phyloP scores from a whole-genome alignment of 2,113 vertebrate species.

The Regulus satrapa region DNA sequence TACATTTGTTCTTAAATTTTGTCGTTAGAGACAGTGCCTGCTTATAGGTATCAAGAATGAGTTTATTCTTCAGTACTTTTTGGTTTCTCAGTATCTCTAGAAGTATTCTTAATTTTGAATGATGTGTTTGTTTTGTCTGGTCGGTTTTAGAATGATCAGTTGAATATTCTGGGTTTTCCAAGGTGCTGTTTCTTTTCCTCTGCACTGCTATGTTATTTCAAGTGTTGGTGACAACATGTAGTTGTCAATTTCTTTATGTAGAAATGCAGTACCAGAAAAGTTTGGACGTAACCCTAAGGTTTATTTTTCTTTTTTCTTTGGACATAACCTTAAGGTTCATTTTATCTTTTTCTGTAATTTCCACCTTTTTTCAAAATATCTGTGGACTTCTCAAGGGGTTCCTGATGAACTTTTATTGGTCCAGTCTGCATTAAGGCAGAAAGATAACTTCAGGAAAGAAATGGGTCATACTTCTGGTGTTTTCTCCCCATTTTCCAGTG shows the following conservation, averaged over 20 bases:
- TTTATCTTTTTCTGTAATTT: not conserved
- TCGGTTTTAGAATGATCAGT: not conserved
- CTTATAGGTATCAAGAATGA: not conserved
- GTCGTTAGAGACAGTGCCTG: not conserved
- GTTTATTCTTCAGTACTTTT: not conserved
- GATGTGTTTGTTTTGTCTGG: not conserved
- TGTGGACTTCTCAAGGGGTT: not conserved
- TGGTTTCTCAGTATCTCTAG: not conserved
- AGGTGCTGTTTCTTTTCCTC: not conserved
- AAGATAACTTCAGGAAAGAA: not conserved
- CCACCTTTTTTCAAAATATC: not conserved
- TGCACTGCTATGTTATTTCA: not conserved
- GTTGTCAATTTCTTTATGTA: not conserved
- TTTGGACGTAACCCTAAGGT: not conserved
- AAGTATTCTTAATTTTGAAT: not conserved
- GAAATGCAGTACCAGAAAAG: not conserved
- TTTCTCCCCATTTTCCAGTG: not conserved
- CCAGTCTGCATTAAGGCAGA: not conserved
- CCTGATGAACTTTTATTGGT: not conserved
- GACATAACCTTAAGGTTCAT: not conserved
- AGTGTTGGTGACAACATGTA: not conserved
- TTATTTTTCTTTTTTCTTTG: not conserved
- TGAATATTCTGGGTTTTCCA: conserved; percentile 1
- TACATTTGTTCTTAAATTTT: not conserved
- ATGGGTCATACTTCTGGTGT: not conserved